phyloP scores from a whole-genome alignment of 2,888 invertebrate species.

The Fabriciana adippe region DNA sequence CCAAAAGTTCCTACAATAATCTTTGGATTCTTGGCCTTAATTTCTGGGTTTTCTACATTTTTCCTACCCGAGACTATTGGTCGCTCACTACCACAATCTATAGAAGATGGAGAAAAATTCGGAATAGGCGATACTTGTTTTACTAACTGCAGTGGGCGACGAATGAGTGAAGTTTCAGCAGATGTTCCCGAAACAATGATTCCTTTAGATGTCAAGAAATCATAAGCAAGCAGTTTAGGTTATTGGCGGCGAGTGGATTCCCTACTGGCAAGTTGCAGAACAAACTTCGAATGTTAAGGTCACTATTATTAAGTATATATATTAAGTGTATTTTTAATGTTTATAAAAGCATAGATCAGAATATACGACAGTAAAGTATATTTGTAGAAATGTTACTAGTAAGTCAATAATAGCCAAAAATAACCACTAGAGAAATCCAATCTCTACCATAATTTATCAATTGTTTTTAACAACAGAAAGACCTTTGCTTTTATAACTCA shows the following conservation, averaged over 20 bases:
- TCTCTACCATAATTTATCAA: not conserved
- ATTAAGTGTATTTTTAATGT: too few relatives aligned
- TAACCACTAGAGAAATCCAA: too few relatives aligned
- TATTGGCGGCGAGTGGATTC: too few relatives aligned
- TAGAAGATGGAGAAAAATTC: constrained; percentile 92
- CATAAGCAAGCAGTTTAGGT: constrained; percentile 38
- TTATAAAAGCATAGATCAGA: too few relatives aligned
- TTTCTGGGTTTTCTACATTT: constrained; percentile 88
- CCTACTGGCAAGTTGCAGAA: too few relatives aligned
- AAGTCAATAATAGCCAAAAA: too few relatives aligned
- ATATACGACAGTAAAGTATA: too few relatives aligned
- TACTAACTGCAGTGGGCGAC: constrained; percentile 82
- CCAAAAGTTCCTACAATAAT: constrained; percentile 89
- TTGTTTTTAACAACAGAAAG: not conserved
- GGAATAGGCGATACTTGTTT: constrained; percentile 92
- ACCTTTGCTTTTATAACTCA: too few relatives aligned
- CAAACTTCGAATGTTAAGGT: too few relatives aligned
- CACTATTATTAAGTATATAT: too few relatives aligned
- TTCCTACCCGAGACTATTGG: constrained; percentile 91
- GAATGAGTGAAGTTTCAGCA: constrained; percentile 63
- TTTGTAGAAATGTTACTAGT: too few relatives aligned
- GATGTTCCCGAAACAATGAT: constrained; percentile 75
- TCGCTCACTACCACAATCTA: constrained; percentile 90
- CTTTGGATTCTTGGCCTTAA: constrained; percentile 87
- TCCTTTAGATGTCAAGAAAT: constrained; percentile 66